These are phyloP conservation scores for Trogon surrucura DNA, from an alignment of 2,113 vertebrate genomes.

Conservation along the genomic window DNA sequence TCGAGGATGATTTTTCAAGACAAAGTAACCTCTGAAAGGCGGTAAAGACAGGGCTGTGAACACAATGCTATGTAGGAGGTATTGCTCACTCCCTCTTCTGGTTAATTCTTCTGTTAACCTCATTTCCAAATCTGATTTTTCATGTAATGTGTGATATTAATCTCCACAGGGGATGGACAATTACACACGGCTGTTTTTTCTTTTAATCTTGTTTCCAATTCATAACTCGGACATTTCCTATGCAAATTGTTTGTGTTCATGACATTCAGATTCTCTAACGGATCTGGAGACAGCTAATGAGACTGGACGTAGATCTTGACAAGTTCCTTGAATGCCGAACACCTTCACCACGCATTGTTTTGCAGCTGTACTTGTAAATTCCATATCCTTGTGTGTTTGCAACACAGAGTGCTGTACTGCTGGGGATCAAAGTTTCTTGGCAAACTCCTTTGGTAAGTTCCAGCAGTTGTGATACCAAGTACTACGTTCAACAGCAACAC, in stretches of 20 bases:
- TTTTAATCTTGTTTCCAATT: slow-evolving; percentile 51
- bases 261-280: slow-evolving; percentile 9
- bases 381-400: not conserved
- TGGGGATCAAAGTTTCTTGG: not conserved
- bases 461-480: not conserved
- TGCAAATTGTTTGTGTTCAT: slow-evolving; percentile 51
- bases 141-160: slow-evolving; percentile 41
- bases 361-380: not conserved
- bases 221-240: slow-evolving; percentile 19
- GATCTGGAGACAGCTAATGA: slow-evolving; percentile 26
- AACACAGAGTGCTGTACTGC: not conserved
- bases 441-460: not conserved
- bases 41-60: not conserved
- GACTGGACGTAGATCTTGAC: not conserved
- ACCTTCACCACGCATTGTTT: slow-evolving; percentile 15
- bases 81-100: slow-evolving; percentile 17
- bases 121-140: slow-evolving; percentile 62
- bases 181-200: slow-evolving; percentile 45
- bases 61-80: not conserved
- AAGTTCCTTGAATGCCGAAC: not conserved
- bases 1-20: slow-evolving; percentile 22
- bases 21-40: not conserved
- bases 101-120: slow-evolving; percentile 64
- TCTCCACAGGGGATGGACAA: slow-evolving; percentile 46
- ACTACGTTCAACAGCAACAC: not conserved